Conservation (phyloP, 2,797 vertebrate species). For the Clarias platycephalus region DNA sequence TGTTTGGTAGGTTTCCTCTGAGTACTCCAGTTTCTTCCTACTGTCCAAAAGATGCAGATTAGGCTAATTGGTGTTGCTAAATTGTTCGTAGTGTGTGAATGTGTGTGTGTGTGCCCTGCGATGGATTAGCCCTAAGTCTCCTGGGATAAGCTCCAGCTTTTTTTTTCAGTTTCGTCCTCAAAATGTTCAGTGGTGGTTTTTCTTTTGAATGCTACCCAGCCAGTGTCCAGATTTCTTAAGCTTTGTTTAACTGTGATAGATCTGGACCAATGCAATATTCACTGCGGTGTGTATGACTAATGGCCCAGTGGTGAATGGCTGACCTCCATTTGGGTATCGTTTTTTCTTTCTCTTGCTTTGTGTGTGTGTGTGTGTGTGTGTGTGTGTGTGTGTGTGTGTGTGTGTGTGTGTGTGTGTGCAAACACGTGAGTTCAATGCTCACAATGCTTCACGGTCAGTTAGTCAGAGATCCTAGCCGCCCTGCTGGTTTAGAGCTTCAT, state of each 20-base stretch:
- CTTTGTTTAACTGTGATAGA: conserved; percentile 14
- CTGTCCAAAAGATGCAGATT: no score
- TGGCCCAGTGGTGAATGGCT: conserved; percentile 19
- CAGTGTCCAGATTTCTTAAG: neutral
- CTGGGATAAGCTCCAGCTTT: no score
- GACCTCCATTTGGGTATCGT: neutral
- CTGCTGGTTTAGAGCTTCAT: conserved; percentile 7
- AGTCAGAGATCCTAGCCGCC: neutral
- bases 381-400: conserved; percentile 8
- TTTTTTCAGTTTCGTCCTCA: neutral
- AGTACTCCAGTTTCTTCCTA: no score
- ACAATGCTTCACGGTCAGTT: conserved; percentile 4
- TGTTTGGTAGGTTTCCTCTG: no score
- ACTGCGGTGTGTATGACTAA: conserved; percentile 1
- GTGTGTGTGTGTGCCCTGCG: no score
- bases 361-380: neutral
- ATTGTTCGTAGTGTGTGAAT: no score
- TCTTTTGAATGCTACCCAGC: neutral
- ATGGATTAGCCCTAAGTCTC: no score
- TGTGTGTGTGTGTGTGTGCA: neutral
- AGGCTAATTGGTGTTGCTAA: no score
- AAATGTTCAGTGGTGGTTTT: neutral
- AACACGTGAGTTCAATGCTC: neutral
- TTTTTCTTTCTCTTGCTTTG: conserved; percentile 3
- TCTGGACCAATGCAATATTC: conserved; percentile 22